Conservation (phyloP, 1,140 invertebrate species). For the Oryzaephilus surinamensis region DNA sequence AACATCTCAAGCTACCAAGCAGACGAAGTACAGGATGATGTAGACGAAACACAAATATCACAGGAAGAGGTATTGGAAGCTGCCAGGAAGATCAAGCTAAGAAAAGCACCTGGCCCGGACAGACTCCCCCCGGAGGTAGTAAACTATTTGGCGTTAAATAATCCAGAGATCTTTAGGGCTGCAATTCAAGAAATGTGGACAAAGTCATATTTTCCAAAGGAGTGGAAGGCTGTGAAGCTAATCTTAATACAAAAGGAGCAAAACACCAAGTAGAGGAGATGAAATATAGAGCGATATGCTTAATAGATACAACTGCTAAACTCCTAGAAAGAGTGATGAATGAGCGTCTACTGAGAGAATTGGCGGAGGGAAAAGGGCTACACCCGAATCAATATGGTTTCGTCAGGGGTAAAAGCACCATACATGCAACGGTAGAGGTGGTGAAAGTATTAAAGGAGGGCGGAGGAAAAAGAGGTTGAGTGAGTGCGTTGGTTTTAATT, state of each 20-base stretch:
- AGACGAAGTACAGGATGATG: not conserved
- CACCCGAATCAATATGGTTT: conserved; percentile 1
- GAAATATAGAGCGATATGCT: conserved; percentile 10
- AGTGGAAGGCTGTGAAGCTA: not conserved
- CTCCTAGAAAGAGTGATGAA: conserved; percentile 5
- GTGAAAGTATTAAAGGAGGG: not conserved
- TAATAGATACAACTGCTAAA: conserved; percentile 6
- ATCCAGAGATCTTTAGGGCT: not conserved
- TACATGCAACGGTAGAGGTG: not conserved
- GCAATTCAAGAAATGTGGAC: not conserved
- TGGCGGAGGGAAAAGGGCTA: not conserved
- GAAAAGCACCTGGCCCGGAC: conserved; percentile 8
- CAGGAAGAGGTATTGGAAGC: conserved; percentile 3
- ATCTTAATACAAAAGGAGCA: not conserved
- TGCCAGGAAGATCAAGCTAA: conserved; percentile 3
- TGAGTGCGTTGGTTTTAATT: not conserved
- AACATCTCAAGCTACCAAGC: not conserved
- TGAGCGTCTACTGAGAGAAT: conserved; percentile 1
- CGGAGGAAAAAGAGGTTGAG: not conserved
- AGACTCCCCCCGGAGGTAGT: not conserved
- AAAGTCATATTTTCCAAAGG: not conserved
- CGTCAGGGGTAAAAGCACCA: not conserved
- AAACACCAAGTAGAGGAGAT: not conserved
- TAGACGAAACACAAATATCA: too few species aligned
- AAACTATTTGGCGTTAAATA: not conserved